Base-by-base conservation (phyloP, 2,888 invertebrate species). In the Holacanthella duospinosa region DNA sequence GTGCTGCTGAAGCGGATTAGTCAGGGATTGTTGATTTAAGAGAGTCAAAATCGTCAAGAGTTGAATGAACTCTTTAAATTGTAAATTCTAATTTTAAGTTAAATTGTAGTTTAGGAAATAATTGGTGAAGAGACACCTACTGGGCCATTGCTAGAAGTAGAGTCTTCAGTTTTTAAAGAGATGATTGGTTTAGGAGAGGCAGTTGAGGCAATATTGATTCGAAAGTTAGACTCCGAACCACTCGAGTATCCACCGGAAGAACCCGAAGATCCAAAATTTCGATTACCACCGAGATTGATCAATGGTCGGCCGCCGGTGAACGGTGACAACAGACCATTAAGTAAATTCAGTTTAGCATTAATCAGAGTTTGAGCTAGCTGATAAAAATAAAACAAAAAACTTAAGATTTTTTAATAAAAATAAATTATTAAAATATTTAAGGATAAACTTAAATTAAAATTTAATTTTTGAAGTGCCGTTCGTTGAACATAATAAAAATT, bases 71-170 rank as follows among this genome's bases (percentile, higher is more conserved):
- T n/a, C n/a, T n/a, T n/a, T n/a, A n/a, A n/a, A n/a, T n/a, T n/a
- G n/a, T n/a, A n/a, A n/a, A n/a, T n/a, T n/a, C n/a, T n/a, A n/a
- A n/a, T n/a, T n/a, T n/a, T n/a, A n/a, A n/a, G n/a, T n/a, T n/a
- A n/a, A n/a, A n/a, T n/a, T n/a, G n/a, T n/a, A n/a, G 12, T 48
- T 55, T 28, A 9, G 61, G 66, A 68, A 65, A 70, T 67, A 64
- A 71, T 71, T 65, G 71, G 70, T 56, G 71, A 68, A 67, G 73
- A 71, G 53, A 70, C 68, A 73, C 73, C 70, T 73, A 73, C 73
- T 61, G 73, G 68, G 43, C 67, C 66, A 63, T 29, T 64, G 63
- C 55, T 62, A 29, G 48, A 58, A 3, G 63, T 44, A 48, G n/a
- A n/a, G n/a, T 57, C 43, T 24, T 60, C 27, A 26, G 69, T 65